Conservation (phyloP, 2,888 invertebrate genomes). For the Tridacna gigas region DNA sequence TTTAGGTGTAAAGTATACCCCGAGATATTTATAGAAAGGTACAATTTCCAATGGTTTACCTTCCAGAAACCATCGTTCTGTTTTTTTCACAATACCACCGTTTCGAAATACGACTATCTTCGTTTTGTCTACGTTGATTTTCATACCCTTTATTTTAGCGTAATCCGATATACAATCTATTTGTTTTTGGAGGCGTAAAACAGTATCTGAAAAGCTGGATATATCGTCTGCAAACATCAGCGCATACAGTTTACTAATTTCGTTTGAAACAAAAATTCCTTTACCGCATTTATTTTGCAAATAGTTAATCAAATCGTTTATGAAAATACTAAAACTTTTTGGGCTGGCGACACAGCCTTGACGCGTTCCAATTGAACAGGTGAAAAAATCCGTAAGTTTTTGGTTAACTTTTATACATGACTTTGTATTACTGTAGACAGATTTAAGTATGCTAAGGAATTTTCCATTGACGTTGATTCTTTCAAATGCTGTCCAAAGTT, state of each 20-base stretch:
- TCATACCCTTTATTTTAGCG: neutral
- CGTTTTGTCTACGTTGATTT: neutral
- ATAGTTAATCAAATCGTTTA: neutral
- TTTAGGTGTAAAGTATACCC: slow-evolving; percentile 29
- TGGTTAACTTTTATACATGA: slow-evolving; percentile 2
- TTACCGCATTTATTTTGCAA: neutral
- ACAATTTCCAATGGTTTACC: slow-evolving; percentile 14
- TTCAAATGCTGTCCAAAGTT: slow-evolving; percentile 12
- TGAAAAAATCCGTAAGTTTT: neutral
- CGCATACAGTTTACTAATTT: neutral
- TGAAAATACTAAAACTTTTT: neutral
- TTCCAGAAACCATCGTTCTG: slow-evolving; percentile 18
- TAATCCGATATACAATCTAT: neutral
- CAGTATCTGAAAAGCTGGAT: neutral
- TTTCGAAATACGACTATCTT: slow-evolving; percentile 30
- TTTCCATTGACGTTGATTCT: neutral
- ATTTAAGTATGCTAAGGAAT: neutral
- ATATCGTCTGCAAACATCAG: slow-evolving; percentile 3
- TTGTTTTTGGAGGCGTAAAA: neutral
- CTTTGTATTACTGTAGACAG: neutral
- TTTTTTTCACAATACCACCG: slow-evolving; percentile 10
- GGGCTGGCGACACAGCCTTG: neutral
- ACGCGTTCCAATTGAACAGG: neutral
- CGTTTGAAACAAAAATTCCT: slow-evolving; percentile 3
- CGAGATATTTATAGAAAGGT: slow-evolving; percentile 19